Base-by-base conservation (phyloP, 2,888 invertebrate species). In the Biston betularia region DNA sequence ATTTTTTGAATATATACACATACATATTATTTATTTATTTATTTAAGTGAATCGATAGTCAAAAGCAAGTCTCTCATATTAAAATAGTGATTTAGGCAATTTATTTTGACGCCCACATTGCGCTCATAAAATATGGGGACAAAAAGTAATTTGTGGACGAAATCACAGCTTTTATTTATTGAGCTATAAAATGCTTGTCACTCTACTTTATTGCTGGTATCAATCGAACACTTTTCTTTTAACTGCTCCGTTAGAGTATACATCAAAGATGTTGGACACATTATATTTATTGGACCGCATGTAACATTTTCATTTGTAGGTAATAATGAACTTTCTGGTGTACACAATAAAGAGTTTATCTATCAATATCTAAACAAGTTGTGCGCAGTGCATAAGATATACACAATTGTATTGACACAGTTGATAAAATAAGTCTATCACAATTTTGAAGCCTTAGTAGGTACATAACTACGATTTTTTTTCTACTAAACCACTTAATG, bases 121-220 rank as follows among this genome's bases (percentile, higher is more conserved):
- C 35, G 59, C 62, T 69, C 62, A 42, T 65, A 69, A 65, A 66
- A 57, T 56, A 63, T 45, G 48, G 42, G 57, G 45, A 68, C 63
- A 59, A 63, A 58, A 60, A 60, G 62, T 62, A 68, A 70, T 72
- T 62, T 68, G 62, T 56, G 62, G 59, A 50, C 45, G 54, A 60
- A 71, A 71, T 72, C 72, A 71, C 65, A 61, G 46, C 46, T 54
- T 67, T 52, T 46, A 54, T 68, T 68, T 72, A 65, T 71, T 62
- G 62, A 58, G 61, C 64, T 69, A 60, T 73, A 73, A 75, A 75
- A 72, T 56, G 63, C 63, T 60, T 69, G 62, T 72, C 56, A 57
- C 61, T 65, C 59, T 57, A 65, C 62, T 73, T 73, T 75, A 75
- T 72, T 70, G 61, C 66, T 40, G 15, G 58, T 52, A 64, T 68